These are phyloP conservation scores for Globia sparganii DNA, from an alignment of 2,888 invertebrate species.

Conservation along the genomic window DNA sequence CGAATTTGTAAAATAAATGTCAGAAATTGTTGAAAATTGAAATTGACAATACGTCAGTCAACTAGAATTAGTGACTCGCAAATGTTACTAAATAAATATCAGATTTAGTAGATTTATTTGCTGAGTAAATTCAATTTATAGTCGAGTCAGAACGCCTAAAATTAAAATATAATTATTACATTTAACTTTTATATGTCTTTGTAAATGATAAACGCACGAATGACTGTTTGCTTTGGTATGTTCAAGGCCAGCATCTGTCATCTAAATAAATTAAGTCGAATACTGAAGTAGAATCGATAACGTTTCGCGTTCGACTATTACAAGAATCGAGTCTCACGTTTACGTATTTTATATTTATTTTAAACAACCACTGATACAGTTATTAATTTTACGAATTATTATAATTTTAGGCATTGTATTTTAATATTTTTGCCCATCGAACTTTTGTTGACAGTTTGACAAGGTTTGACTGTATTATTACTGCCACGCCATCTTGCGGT, in stretches of 20 bases:
- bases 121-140: background rate
- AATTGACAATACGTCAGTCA: slow-evolving; percentile 15
- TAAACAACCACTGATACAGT: background rate
- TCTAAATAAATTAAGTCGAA: background rate
- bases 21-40: slow-evolving; percentile 27
- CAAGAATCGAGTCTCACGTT: background rate
- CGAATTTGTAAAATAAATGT: slow-evolving; percentile 50
- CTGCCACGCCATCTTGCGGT: slow-evolving; percentile 32
- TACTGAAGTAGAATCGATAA: background rate
- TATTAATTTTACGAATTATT: background rate
- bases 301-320: background rate
- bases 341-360: background rate
- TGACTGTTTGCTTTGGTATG: background rate
- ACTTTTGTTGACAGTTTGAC: background rate
- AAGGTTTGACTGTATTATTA: background rate
- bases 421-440: too few species aligned
- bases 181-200: background rate
- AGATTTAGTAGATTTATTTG: slow-evolving; percentile 14
- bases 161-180: background rate
- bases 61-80: slow-evolving; percentile 16
- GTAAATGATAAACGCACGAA: background rate
- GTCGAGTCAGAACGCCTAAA: background rate
- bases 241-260: background rate
- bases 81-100: slow-evolving; percentile 13
- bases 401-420: background rate